phyloP scores from a whole-genome alignment of 1,140 invertebrate species.

The Nomia melanderi region DNA sequence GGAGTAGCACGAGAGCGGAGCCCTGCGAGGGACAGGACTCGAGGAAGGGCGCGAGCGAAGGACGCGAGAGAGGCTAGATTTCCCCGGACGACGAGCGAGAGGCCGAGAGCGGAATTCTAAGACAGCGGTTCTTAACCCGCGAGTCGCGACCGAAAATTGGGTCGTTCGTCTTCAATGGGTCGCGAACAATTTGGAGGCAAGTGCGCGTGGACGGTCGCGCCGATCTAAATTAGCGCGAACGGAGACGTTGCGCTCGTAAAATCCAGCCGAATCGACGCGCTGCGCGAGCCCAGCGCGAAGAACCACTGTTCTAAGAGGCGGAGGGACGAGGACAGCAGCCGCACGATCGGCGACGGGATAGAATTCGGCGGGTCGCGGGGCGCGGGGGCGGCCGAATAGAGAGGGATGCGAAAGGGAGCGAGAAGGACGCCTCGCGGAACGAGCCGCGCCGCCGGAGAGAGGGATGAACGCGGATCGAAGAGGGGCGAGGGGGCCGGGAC shows the following conservation, averaged over 20 bases:
- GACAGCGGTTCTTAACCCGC: no score
- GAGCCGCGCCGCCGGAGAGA: no score
- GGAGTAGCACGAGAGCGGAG: slow-evolving; percentile 1
- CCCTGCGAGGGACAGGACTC: no score
- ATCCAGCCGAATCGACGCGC: no score
- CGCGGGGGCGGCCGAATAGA: neutral
- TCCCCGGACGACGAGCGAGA: neutral
- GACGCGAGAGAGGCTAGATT: slow-evolving; percentile 26
- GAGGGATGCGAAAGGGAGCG: slow-evolving; percentile 23
- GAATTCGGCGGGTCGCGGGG: neutral
- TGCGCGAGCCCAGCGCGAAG: no score
- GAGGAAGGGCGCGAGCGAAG: slow-evolving; percentile 22
- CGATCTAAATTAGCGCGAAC: no score
- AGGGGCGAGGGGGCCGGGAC: neutral
- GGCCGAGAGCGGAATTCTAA: slow-evolving; percentile 12
- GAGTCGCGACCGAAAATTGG: no score
- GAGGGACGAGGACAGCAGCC: neutral
- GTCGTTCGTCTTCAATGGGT: no score
- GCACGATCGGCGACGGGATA: neutral
- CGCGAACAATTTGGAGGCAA: no score
- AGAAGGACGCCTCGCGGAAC: slow-evolving; percentile 15
- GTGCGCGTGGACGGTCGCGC: no score
- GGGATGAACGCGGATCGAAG: neutral
- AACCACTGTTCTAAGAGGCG: no score
- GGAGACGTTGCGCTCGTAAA: no score